A percentile compares a stretch with the other conserved stretches of the same genome.
phyloP scores from a whole-genome alignment of 2,113 vertebrate species.

The Ancistrus triradiatus region DNA sequence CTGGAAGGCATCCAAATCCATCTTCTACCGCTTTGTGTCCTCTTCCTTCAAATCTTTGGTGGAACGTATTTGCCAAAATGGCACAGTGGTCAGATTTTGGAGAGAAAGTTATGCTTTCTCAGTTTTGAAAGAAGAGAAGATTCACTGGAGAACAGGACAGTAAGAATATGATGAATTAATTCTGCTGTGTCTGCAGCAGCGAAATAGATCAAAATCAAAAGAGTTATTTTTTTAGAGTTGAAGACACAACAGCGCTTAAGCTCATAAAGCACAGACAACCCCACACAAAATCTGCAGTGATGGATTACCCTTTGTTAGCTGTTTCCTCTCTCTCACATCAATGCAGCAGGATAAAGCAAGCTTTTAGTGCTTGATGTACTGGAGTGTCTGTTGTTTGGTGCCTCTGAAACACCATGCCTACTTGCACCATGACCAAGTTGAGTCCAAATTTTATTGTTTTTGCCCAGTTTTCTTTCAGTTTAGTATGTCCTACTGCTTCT shows the following conservation, averaged over 20 bases:
- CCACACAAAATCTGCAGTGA: conserved; percentile 28
- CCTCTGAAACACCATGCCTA: too few relatives aligned
- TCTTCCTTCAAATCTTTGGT: conserved; percentile 13
- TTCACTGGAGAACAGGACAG: conserved; percentile 25
- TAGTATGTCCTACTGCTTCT: too few relatives aligned
- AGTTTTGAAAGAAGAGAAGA: conserved; percentile 20
- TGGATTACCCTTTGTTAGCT: conserved; percentile 17
- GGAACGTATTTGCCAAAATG: conserved; percentile 36
- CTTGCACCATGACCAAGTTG: too few relatives aligned
- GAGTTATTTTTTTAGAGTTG: not conserved
- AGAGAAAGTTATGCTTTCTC: conserved; percentile 9
- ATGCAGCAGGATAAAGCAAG: conserved; percentile 22
- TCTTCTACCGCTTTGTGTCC: conserved; percentile 17
- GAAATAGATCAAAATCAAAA: conserved; percentile 42
- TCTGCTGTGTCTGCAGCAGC: conserved; percentile 22
- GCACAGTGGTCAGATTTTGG: conserved; percentile 32
- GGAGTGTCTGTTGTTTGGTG: conserved; percentile 36
- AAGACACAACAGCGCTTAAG: conserved; percentile 34
- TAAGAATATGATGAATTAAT: conserved; percentile 31
- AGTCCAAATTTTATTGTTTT: too few relatives aligned
- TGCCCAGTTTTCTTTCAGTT: too few relatives aligned
- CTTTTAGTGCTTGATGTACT: conserved; percentile 27
- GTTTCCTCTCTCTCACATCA: conserved; percentile 26
- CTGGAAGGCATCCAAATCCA: conserved; percentile 25
- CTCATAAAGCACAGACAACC: conserved; percentile 32